A percentile compares a stretch with the other conserved stretches of the same genome.
These are phyloP conservation scores for Parnassius glacialis DNA, from an alignment of 2,888 invertebrate species.

Conservation along the genomic window DNA sequence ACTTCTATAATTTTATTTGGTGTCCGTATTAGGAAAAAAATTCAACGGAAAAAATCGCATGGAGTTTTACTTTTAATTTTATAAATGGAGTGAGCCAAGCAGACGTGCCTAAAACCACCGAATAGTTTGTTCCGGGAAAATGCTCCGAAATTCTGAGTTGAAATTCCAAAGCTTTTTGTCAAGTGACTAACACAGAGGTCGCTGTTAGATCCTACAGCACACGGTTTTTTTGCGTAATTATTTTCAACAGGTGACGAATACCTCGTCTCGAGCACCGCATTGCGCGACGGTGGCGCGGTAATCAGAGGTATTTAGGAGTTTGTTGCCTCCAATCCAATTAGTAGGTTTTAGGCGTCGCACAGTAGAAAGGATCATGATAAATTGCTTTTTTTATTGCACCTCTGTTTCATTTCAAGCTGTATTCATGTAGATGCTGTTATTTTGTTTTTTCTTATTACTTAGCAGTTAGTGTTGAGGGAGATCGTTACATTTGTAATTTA, in stretches of 20 bases:
- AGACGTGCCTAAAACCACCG: slow-evolving; percentile 16
- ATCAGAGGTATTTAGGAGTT: slow-evolving; percentile 28
- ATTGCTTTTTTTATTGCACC: slow-evolving; percentile 7
- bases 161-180: slow-evolving; percentile 46
- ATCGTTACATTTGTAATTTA: no score
- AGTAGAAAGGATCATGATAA: slow-evolving; percentile 10
- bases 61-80: slow-evolving; percentile 19
- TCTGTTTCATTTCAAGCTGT: neutral
- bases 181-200: slow-evolving; percentile 67
- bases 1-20: slow-evolving; percentile 8
- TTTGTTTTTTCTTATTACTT: no score
- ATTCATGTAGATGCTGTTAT: no score
- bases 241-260: slow-evolving; percentile 80
- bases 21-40: slow-evolving; percentile 16
- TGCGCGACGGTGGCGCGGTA: slow-evolving; percentile 51
- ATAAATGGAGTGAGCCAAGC: slow-evolving; percentile 16
- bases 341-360: slow-evolving; percentile 21
- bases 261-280: slow-evolving; percentile 72
- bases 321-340: slow-evolving; percentile 29
- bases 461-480: no score
- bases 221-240: slow-evolving; percentile 80
- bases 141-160: slow-evolving; percentile 27
- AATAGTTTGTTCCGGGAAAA: slow-evolving; percentile 21
- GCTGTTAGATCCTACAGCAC: slow-evolving; percentile 59
- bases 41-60: slow-evolving; percentile 19